These are phyloP conservation scores for Siphonodentalium dalli DNA, from an alignment of 2,888 invertebrate genomes.

Conservation along the genomic window DNA sequence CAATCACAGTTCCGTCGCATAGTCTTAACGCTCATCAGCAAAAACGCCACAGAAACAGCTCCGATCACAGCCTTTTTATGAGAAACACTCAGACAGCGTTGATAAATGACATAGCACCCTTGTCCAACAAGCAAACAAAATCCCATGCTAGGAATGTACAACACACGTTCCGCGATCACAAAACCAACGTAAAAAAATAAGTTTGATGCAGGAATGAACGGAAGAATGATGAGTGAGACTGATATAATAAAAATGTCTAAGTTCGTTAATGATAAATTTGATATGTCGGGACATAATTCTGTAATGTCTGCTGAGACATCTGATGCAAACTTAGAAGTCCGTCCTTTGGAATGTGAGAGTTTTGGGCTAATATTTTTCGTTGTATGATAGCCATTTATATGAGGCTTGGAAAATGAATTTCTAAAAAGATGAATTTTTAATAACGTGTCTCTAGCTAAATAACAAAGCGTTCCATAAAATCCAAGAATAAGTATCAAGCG, in stretches of 20 bases:
- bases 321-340: background rate
- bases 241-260: constrained; percentile 49
- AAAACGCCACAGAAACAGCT: constrained; percentile 41
- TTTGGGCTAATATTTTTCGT: background rate
- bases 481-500: constrained; percentile 79
- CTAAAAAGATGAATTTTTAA: constrained; percentile 29
- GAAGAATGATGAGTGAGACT: constrained; percentile 81
- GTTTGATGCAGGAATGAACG: constrained; percentile 95
- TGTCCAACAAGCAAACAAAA: constrained; percentile 85
- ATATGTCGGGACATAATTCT: too few species aligned
- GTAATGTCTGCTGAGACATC: too few species aligned
- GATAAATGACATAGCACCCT: constrained; percentile 47
- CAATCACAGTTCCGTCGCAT: constrained; percentile 86
- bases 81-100: constrained; percentile 16
- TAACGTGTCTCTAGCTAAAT: constrained; percentile 39
- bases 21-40: constrained; percentile 71
- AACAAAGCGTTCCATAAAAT: constrained; percentile 72
- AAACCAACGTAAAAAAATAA: constrained; percentile 97
- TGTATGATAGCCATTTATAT: background rate
- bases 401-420: background rate
- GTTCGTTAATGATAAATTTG: too few species aligned
- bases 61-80: constrained; percentile 27
- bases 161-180: constrained; percentile 93
- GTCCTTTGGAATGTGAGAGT: constrained; percentile 1
- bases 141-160: constrained; percentile 96